These are phyloP conservation scores for Autographa pulchrina DNA, from an alignment of 2,888 invertebrate species.

Conservation along the genomic window DNA sequence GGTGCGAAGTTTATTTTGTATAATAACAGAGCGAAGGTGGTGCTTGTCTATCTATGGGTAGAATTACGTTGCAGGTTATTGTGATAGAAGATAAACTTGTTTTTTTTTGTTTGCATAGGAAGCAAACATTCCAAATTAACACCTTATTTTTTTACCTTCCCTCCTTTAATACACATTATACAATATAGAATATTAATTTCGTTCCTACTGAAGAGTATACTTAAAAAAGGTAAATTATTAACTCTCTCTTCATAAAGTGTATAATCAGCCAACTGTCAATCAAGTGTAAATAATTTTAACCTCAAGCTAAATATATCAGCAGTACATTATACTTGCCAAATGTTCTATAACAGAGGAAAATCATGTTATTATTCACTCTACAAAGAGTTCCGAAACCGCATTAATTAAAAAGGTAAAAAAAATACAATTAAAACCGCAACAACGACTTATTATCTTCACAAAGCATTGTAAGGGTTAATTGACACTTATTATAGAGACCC, in stretches of 20 bases:
- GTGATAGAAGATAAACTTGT: conserved; percentile 39
- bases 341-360: conserved; percentile 63
- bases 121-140: conserved; percentile 32
- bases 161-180: too few relatives aligned
- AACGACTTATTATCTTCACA: conserved; percentile 62
- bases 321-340: conserved; percentile 58
- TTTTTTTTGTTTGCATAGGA: conserved; percentile 26
- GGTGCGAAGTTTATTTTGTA: conserved; percentile 81
- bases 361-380: conserved; percentile 66
- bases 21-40: conserved; percentile 75
- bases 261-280: conserved; percentile 49
- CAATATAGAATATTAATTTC: neutral
- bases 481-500: conserved; percentile 60
- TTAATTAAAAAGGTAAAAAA: conserved; percentile 52
- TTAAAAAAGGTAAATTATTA: neutral
- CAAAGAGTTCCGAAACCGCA: conserved; percentile 61
- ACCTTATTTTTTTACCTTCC: conserved; percentile 29
- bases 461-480: conserved; percentile 63
- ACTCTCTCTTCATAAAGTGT: neutral
- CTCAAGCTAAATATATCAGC: conserved; percentile 33
- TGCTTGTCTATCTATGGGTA: conserved; percentile 72
- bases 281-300: conserved; percentile 51
- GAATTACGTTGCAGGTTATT: conserved; percentile 37
- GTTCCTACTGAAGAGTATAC: conserved; percentile 11
- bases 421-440: conserved; percentile 80